These are phyloP conservation scores for Uromys caudimaculatus DNA, from an alignment of 2,797 vertebrate species.

Conservation along the genomic window DNA sequence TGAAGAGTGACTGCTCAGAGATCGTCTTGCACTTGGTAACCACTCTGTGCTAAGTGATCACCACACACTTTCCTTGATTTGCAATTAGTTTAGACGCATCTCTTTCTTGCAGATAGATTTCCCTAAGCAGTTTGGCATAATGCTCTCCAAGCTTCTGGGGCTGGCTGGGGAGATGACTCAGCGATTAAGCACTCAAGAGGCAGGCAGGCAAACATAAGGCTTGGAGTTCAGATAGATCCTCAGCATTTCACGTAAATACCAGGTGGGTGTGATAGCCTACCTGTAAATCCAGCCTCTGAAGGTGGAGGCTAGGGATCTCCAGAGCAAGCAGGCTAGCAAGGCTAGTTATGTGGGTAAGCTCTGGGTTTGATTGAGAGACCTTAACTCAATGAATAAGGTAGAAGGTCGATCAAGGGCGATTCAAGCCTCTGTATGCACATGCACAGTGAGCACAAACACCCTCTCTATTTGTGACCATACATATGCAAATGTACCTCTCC, in stretches of 20 bases:
- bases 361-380: background rate
- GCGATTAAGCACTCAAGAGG: background rate
- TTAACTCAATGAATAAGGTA: background rate
- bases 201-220: background rate
- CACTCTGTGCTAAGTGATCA: background rate
- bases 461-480: background rate
- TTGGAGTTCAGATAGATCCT: background rate
- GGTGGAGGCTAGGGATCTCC: background rate
- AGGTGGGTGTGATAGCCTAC: background rate
- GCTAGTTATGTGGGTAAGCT: background rate
- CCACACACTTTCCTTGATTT: background rate
- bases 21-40: background rate
- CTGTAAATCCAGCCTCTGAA: background rate
- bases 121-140: background rate
- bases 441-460: background rate
- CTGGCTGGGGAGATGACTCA: background rate
- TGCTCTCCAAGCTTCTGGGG: no score
- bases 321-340: background rate
- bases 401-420: background rate
- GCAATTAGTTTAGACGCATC: background rate
- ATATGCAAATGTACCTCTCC: background rate
- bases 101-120: background rate
- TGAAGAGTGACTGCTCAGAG: background rate
- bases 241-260: background rate
- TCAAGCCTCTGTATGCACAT: background rate